Evolutionary conservation across 2,888 invertebrate species (phyloP).

Genomic region (Plebejus melissa): DNA sequence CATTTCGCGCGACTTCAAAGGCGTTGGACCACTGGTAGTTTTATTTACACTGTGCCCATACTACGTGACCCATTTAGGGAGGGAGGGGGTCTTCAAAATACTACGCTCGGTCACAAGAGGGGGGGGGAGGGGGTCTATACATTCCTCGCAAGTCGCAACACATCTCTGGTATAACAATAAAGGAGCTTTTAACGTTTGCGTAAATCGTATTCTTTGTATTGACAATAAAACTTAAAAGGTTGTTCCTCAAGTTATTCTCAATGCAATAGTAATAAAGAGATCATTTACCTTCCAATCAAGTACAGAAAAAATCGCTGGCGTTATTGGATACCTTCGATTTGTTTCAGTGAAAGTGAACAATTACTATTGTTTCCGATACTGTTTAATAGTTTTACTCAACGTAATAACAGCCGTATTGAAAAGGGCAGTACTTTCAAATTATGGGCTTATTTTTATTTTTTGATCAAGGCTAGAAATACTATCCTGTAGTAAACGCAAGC

Average conservation of each 20-base stretch:
- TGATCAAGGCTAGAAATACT: neutral
- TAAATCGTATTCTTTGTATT: neutral
- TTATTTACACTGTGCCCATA: no score
- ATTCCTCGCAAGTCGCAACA: no score
- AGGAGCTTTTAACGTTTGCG: no score
- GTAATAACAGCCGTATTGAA: neutral
- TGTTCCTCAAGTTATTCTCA: neutral
- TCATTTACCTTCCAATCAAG: neutral
- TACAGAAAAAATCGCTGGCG: neutral
- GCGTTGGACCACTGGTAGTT: no score
- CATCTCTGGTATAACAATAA: no score
- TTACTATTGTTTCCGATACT: neutral
- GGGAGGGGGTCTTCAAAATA: no score
- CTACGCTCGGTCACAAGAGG: no score
- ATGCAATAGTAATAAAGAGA: neutral
- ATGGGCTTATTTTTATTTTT: neutral
- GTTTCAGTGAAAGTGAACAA: conserved; percentile 6
- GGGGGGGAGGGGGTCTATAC: no score
- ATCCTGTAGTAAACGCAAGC: neutral
- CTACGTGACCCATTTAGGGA: no score
- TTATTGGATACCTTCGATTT: neutral
- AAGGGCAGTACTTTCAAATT: no score
- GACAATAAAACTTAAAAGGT: neutral
- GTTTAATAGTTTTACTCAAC: neutral
- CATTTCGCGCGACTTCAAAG: no score